phyloP scores from a whole-genome alignment of 1,140 invertebrate genomes.

The Cyclina sinensis region DNA sequence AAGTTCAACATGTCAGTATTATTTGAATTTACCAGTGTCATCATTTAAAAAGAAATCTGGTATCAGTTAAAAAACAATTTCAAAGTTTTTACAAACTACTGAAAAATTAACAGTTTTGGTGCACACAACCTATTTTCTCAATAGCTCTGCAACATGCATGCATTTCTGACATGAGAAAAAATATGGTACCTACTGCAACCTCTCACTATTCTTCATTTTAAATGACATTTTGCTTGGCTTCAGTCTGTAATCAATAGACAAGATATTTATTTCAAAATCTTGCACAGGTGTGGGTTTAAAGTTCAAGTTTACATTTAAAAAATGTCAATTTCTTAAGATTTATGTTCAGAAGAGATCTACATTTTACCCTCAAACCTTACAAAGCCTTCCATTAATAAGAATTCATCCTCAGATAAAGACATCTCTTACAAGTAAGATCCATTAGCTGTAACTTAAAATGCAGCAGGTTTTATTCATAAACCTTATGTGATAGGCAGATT shows the following conservation, averaged over 20 bases:
- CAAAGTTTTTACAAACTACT: no score
- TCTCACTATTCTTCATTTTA: conserved; percentile 2
- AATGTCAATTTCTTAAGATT: conserved; percentile 21
- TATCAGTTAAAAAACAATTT: no score
- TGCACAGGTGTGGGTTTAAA: conserved; percentile 33
- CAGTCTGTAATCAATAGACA: neutral
- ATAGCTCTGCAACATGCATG: no score
- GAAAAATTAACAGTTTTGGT: no score
- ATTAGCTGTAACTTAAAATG: neutral
- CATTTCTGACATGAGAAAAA: no score
- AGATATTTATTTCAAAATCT: neutral
- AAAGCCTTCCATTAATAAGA: neutral
- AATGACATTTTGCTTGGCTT: neutral
- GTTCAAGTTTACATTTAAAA: neutral
- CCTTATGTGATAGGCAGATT: neutral
- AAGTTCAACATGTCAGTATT: neutral
- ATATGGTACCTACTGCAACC: neutral
- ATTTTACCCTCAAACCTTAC: neutral
- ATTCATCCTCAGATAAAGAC: neutral
- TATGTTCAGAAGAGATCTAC: neutral
- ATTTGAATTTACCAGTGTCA: no score
- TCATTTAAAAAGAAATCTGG: no score
- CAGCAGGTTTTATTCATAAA: neutral
- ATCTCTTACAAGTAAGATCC: neutral
- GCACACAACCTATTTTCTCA: no score